Evolutionary conservation across 2,113 vertebrate genomes (phyloP).

Genomic region (Grammomys dolichurus): DNA sequence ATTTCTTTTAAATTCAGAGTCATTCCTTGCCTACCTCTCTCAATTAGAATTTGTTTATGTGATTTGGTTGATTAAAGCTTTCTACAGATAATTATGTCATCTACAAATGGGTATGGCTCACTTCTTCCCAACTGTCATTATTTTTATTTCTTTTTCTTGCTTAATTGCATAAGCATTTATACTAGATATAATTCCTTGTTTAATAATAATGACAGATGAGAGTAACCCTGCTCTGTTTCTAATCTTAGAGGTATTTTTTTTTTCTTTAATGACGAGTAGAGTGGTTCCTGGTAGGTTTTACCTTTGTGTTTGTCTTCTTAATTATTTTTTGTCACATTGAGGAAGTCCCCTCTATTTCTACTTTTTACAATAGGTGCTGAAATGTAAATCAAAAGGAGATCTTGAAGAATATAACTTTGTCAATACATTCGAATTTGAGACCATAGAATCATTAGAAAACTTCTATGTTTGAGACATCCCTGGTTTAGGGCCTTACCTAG

Average conservation of each 20-base stretch:
- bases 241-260: background rate
- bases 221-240: no score
- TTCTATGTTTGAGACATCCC: background rate
- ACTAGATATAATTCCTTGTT: background rate
- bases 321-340: background rate
- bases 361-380: background rate
- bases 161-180: conserved; percentile 10
- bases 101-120: background rate
- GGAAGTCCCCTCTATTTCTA: background rate
- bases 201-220: background rate
- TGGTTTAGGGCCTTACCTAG: background rate
- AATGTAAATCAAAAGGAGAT: background rate
- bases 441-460: background rate
- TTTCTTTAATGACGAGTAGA: background rate
- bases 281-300: background rate
- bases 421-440: background rate
- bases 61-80: background rate
- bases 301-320: background rate
- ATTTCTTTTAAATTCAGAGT: background rate
- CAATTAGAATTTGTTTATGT: background rate
- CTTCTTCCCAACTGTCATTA: background rate
- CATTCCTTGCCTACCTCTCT: background rate
- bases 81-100: background rate
- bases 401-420: background rate
- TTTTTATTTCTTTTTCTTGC: background rate